Conservation (phyloP, 2,888 invertebrate genomes). For the Rutpela maculata region DNA sequence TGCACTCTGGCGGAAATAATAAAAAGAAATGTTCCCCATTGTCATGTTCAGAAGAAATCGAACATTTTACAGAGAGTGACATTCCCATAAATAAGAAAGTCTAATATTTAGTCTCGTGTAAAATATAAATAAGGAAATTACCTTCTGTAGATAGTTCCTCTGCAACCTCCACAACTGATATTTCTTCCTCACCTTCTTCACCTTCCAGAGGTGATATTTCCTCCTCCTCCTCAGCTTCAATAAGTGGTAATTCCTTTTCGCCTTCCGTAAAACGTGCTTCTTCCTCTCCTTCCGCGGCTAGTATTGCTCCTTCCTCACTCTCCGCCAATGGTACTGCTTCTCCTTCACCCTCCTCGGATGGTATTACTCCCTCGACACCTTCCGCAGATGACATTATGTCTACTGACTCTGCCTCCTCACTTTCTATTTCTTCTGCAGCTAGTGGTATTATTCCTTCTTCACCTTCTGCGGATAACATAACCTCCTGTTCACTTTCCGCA, state of each 20-base stretch:
- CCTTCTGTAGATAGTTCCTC: not conserved
- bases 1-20: too few species aligned
- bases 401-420: constrained; percentile 4
- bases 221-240: not conserved
- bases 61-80: too few species aligned
- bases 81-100: too few species aligned
- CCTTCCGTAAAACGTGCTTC: not conserved
- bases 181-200: not conserved
- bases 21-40: too few species aligned
- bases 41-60: too few species aligned
- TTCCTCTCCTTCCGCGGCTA: not conserved
- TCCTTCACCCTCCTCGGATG: not conserved
- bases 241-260: too few species aligned
- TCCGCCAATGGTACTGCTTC: not conserved
- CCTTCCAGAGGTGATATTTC: not conserved
- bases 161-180: too few species aligned
- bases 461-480: not conserved
- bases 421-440: not conserved
- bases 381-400: not conserved
- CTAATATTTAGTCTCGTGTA: not conserved
- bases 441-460: not conserved
- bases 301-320: not conserved
- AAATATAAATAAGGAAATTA: not conserved
- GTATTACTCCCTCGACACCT: not conserved
- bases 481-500: not conserved